A percentile compares a stretch with the other conserved stretches of the same genome.
Evolutionary conservation across 2,888 invertebrate genomes (phyloP).

Genomic region (Diachrysia chrysitis): DNA sequence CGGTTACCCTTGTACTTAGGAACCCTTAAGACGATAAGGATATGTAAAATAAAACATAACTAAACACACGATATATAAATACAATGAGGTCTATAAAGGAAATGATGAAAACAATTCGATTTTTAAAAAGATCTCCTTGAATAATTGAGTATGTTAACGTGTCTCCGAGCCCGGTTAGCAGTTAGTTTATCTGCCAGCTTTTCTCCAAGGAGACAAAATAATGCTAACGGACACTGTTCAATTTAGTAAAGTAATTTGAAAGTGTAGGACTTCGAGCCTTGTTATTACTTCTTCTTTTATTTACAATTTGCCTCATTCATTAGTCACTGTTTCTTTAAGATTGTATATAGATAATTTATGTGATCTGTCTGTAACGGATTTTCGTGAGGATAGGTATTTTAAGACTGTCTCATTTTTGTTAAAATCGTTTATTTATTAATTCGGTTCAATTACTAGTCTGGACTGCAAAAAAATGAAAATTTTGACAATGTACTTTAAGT

Average conservation of each 20-base stretch:
- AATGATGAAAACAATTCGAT: slow-evolving; percentile 40
- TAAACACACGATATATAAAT: slow-evolving; percentile 29
- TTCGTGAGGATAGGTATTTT: slow-evolving; percentile 56
- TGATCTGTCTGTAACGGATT: slow-evolving; percentile 54
- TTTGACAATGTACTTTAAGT: slow-evolving; percentile 58
- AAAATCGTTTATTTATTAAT: slow-evolving; percentile 60
- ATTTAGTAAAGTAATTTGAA: slow-evolving; percentile 66
- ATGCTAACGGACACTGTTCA: slow-evolving; percentile 68
- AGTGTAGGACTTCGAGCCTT: slow-evolving; percentile 53
- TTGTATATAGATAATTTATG: slow-evolving; percentile 63
- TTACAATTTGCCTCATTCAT: slow-evolving; percentile 69
- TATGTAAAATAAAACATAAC: slow-evolving; percentile 23
- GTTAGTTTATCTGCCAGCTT: slow-evolving; percentile 66
- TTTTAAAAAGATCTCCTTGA: slow-evolving; percentile 54
- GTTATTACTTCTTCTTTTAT: slow-evolving; percentile 55
- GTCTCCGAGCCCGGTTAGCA: slow-evolving; percentile 63
- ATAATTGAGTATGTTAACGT: slow-evolving; percentile 63
- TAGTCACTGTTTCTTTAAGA: slow-evolving; percentile 65
- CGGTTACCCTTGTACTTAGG: slow-evolving; percentile 90
- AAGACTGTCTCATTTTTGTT: slow-evolving; percentile 60
- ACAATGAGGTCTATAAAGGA: slow-evolving; percentile 26
- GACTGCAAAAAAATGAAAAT: slow-evolving; percentile 42
- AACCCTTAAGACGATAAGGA: slow-evolving; percentile 72
- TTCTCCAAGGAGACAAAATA: slow-evolving; percentile 62
- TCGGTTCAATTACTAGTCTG: slow-evolving; percentile 62